A percentile compares a stretch with the other conserved stretches of the same genome.
These are phyloP conservation scores for Meiosimyza platycephala DNA, from an alignment of 2,888 invertebrate genomes.

Conservation along the genomic window DNA sequence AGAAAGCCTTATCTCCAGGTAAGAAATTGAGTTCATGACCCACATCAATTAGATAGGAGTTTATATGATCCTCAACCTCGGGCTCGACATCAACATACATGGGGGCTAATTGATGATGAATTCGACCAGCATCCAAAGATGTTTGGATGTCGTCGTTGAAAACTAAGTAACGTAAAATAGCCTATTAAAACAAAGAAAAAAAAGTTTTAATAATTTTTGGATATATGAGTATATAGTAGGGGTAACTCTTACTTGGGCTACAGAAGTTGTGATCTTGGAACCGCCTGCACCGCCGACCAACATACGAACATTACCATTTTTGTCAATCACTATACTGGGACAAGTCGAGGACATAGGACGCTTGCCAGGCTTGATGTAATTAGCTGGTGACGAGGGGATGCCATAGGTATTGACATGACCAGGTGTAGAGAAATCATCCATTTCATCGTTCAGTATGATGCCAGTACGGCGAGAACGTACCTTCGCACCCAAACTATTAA, in stretches of 20 bases:
- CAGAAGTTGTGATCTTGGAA: slow-evolving; percentile 86
- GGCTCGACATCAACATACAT: slow-evolving; percentile 78
- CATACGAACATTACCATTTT: slow-evolving; percentile 72
- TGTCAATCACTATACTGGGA: slow-evolving; percentile 81
- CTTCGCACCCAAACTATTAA: slow-evolving; percentile 80
- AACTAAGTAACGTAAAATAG: slow-evolving; percentile 70
- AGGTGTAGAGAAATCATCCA: slow-evolving; percentile 95
- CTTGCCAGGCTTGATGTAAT: slow-evolving; percentile 84
- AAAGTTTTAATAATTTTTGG: no score
- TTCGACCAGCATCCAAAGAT: slow-evolving; percentile 76
- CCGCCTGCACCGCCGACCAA: slow-evolving; percentile 90
- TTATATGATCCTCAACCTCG: slow-evolving; percentile 70
- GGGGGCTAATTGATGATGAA: slow-evolving; percentile 92
- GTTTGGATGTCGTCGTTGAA: slow-evolving; percentile 74
- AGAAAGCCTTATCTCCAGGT: slow-evolving; percentile 68
- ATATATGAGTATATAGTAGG: no score
- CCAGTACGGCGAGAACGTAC: slow-evolving; percentile 82
- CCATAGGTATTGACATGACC: slow-evolving; percentile 78
- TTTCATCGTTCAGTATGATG: slow-evolving; percentile 92
- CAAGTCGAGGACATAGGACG: slow-evolving; percentile 91
- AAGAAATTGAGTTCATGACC: slow-evolving; percentile 64
- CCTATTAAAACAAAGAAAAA: not conserved
- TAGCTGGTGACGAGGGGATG: slow-evolving; percentile 83
- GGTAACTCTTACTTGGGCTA: slow-evolving; percentile 66
- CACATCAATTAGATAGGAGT: slow-evolving; percentile 47